Evolutionary conservation across 1,140 invertebrate species (phyloP), one percentile per base, ranked within the genome.

Genomic region (Ptiloglossa arizonensis): DNA sequence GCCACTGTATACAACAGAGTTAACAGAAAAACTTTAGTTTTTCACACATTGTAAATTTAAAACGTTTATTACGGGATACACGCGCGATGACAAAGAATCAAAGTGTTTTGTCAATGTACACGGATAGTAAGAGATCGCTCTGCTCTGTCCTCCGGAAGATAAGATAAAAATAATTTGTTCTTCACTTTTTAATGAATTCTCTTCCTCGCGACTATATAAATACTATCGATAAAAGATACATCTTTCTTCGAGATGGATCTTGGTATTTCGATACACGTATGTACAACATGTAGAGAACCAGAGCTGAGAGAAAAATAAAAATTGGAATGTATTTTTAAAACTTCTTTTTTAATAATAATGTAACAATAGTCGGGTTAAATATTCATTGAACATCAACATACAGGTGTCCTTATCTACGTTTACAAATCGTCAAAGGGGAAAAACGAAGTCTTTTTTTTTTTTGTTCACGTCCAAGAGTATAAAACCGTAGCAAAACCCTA

Each of bases 271-370:
- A 59, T 60, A 76, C 54, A 44, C 60, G 35, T 70, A 57, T 70
- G 19, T 59, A 70, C 38, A 41, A 59, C 38, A 19, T 29, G 19
- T 44, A 68, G 69, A 52, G 5, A 64, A 52, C 72, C 69, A 75
- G 71, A 76, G 67, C 68, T 70, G 69, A 80, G 70, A 69, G 62
- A 77, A 81, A 81, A 84, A 85, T 81, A 73, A 85, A 80, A 85
- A 84, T 59, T 84, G 72, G 79, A 84, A 84, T 83, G 59, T 85
- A 85, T 69, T 85, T 81, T 85, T 76, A 81, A 77, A 85, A 85
- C 63, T 85, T 64, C 52, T 77, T 85, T 85, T 85, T 85, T 85
- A 85, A 85, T 85, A 85, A 85, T 85, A 83, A 80, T 85, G 67
- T 85, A 85, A 85, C 83, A 83, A 83, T 85, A 77, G 74, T 83